Evolutionary conservation across 2,113 vertebrate genomes (phyloP).

Genomic region (Enhydra lutris): DNA sequence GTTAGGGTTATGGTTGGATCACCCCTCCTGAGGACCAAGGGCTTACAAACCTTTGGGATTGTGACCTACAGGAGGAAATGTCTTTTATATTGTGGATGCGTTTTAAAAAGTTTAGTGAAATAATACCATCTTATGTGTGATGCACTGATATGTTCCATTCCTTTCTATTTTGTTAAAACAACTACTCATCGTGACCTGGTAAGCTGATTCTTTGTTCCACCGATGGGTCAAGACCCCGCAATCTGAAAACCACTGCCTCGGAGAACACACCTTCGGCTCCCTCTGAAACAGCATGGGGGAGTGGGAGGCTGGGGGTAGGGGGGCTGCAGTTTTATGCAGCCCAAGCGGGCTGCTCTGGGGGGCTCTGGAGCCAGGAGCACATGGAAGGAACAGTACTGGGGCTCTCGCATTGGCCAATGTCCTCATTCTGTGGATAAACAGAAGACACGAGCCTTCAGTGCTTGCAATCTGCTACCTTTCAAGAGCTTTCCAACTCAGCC

Average conservation of each 20-base stretch:
- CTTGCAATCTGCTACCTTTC: conserved; percentile 76
- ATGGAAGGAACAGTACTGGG: conserved; percentile 63
- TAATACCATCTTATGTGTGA: neutral
- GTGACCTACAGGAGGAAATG: neutral
- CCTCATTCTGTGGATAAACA: conserved; percentile 76
- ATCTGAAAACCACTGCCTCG: neutral
- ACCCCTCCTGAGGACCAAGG: neutral
- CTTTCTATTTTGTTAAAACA: neutral
- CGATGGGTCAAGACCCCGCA: fast-evolving
- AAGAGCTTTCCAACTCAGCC: conserved; percentile 69
- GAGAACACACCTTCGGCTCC: neutral
- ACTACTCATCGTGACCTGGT: neutral
- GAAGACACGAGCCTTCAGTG: conserved; percentile 68
- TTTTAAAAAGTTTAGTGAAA: neutral
- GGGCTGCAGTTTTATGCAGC: neutral
- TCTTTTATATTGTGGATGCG: neutral
- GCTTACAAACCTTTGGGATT: neutral
- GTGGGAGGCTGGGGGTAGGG: conserved; percentile 7
- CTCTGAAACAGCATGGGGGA: neutral
- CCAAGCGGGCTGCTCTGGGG: neutral
- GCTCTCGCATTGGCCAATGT: conserved; percentile 51
- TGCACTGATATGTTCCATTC: neutral
- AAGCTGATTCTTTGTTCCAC: neutral
- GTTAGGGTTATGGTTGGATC: neutral
- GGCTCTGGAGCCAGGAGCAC: conserved; percentile 61